Base-by-base conservation (phyloP, 2,797 vertebrate species). In the Taeniopygia guttata region DNA sequence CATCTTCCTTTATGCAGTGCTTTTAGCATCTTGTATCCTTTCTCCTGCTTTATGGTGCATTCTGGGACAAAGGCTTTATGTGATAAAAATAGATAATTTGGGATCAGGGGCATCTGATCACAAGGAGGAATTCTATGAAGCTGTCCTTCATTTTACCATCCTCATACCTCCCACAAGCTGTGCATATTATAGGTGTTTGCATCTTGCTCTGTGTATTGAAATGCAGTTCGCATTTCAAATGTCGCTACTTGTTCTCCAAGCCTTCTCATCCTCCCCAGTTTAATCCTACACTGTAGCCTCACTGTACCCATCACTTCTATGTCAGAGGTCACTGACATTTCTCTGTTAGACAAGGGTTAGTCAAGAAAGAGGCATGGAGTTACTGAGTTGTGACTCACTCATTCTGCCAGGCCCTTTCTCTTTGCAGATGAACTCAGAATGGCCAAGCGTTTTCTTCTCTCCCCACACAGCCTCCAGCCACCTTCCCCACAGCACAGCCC, bases 401-500 rank as follows among this genome's bases (percentile, higher is more conserved):
- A 11, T 68, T 89, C 46, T 56, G 36, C 42, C 36, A 29, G 25
- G 43, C n/a, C 14, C 19, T 68, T 86, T 89, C 56, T 74, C 58
- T 79, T 34, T 70, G 45, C 60, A 69, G 64, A 36, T 48, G 58
- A 87, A 84, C 16, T 76, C 69, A 76, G 30, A 87, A 55, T 17
- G 16, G 16, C 23, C 5, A 4, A 77, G 34, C 20, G 26, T 69
- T 85, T 76, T 84, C 45, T 75, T 72, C 60, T 63, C 3, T 2
- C 20, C 13, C 0, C 2, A 9, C 14, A 22, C 6, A 45, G 5
- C 3, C 14, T 18, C 13, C 19, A 51, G 46, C n/a, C 10, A 30
- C 45, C 38, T 55, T 5, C 19, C 9, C 11, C 14, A 51, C n/a
- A 80, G 48, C 69, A 84, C 56, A 84, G 34, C 32, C 18, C 15